These are phyloP conservation scores for Mythimna impura DNA, from an alignment of 2,888 invertebrate species.

Conservation along the genomic window DNA sequence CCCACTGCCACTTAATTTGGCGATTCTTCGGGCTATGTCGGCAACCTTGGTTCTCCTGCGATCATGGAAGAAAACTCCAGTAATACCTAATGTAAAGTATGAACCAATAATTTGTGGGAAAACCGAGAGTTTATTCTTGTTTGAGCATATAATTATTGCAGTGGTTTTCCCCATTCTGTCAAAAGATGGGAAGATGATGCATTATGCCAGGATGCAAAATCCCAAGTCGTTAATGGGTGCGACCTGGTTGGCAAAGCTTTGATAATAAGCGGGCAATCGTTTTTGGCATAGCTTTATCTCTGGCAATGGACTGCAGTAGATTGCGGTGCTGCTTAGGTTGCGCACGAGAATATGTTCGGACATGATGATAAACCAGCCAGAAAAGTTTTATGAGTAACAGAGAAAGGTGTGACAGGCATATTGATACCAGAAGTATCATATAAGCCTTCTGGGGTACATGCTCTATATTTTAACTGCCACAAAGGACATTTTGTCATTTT, in stretches of 20 bases:
- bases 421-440: too few species aligned
- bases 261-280: slow-evolving; percentile 8
- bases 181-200: background rate
- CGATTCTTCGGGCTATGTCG: too few species aligned
- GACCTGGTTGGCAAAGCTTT: slow-evolving; percentile 23
- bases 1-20: too few species aligned
- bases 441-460: too few species aligned
- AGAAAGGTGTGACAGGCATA: background rate
- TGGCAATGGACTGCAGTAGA: slow-evolving; percentile 4
- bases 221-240: slow-evolving; percentile 1
- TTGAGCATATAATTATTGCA: background rate
- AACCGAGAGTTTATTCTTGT: background rate
- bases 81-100: background rate
- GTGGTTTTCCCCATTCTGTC: background rate
- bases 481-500: too few species aligned
- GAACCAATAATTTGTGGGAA: background rate
- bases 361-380: background rate
- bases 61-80: too few species aligned
- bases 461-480: too few species aligned
- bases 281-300: slow-evolving; percentile 39
- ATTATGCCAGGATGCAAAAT: slow-evolving; percentile 1
- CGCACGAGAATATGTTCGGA: background rate
- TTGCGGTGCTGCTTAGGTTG: slow-evolving; percentile 3
- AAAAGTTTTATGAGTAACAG: background rate
- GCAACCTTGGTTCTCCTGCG: too few species aligned